Evolutionary conservation across 2,113 vertebrate genomes (phyloP), one percentile per base, ranked within the genome.

Genomic region (Delphinus delphis): DNA sequence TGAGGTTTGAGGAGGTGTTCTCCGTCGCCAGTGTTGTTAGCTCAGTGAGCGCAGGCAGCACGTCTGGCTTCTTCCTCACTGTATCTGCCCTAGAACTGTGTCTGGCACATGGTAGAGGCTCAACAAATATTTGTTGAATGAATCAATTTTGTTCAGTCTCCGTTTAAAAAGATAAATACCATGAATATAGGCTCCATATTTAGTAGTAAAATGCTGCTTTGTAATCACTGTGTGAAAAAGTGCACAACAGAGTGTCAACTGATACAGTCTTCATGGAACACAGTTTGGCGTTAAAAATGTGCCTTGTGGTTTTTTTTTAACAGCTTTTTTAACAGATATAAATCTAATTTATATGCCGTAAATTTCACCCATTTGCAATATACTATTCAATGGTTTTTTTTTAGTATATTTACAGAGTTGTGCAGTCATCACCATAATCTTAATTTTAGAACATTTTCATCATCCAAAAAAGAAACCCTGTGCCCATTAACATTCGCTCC

Each of bases 251-350:
- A 47, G 23, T 81, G 20, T 95, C n/a, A 44, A 10, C 14, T 63
- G 58, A 36, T 25, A 21, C 13, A 77, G 25, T 81, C 71, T 38
- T 92, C 92, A 3, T 55, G 73, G 84, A 82, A 60, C 44, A 93
- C 62, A 44, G 10, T 76, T 50, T 91, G 90, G 70, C 14, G 17
- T 93, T 73, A 94, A 81, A 92, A 94, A 90, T 58, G 55, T 92
- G 71, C 47, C 62, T n/a, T 80, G 77, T 80, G 77, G 38, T 76
- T 33, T 50, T 81, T 76, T 33, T 74, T 36, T 44, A 87, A 77
- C 31, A 87, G 33, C 21, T 95, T 80, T 81, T 50, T 50, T 1
- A 50, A 50, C 50, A 50, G 50, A 50, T 50, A 50, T 15, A 90
- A 60, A 44, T 88, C 44, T 55, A 63, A 62, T 83, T 77, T 81